phyloP scores from a whole-genome alignment of 2,113 vertebrate species.

The Rhea americana region DNA sequence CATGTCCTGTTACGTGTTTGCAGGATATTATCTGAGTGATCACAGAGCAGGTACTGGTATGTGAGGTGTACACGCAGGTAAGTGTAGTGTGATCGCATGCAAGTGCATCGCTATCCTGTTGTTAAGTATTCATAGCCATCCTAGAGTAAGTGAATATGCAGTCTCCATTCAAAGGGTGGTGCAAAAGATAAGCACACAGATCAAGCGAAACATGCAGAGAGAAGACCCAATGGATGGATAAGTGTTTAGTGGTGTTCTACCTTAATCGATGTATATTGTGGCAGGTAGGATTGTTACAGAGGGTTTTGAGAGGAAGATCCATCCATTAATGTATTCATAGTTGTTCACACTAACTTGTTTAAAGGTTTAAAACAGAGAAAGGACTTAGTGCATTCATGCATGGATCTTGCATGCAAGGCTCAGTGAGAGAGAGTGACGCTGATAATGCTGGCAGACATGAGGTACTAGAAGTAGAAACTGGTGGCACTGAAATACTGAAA shows the following conservation, averaged over 20 bases:
- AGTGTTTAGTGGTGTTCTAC: not conserved
- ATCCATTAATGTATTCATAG: not conserved
- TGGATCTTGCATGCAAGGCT: not conserved
- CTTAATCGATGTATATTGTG: not conserved
- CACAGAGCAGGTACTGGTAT: not conserved
- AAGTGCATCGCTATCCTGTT: rapidly evolving
- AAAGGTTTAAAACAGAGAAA: not conserved
- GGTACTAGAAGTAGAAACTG: not conserved
- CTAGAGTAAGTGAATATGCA: not conserved
- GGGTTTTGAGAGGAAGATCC: not conserved
- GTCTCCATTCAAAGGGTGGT: not conserved
- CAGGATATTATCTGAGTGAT: not conserved
- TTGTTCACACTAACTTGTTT: not conserved
- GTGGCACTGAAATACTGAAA: not conserved
- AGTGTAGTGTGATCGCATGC: not conserved
- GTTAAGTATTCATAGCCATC: not conserved
- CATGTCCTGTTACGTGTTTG: rapidly evolving
- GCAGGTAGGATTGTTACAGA: not conserved
- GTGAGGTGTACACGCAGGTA: no score
- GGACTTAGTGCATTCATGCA: rapidly evolving
- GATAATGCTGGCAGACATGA: not conserved
- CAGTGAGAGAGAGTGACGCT: not conserved
- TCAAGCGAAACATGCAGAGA: not conserved
- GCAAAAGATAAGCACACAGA: not conserved
- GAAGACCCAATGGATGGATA: not conserved